Base-by-base conservation (phyloP, 2,113 vertebrate species). In the Apaloderma vittatum region DNA sequence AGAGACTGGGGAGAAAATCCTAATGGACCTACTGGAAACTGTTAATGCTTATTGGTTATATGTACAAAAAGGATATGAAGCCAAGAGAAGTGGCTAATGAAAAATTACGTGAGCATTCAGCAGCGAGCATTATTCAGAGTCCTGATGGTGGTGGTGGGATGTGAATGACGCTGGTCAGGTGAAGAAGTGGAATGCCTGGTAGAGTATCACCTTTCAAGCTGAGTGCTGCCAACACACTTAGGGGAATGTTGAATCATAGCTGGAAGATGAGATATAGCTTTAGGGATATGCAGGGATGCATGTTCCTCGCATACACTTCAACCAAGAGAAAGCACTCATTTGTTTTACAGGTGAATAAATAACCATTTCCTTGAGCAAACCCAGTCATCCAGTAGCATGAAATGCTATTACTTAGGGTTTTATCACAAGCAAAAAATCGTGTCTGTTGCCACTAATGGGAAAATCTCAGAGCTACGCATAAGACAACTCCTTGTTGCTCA, bases 21-120 rank as follows among this genome's bases (percentile, higher is more conserved):
- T 96, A 94, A 96, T 96, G 86, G 91, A 90, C 62, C 80, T 94
- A 57, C 76, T 92, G 76, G 91, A 94, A 93, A 89, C 83, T 89
- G 73, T 81, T 95, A 89, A 97, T 88, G 86, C 48, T 79, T 72
- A 91, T 82, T 61, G 80, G 93, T 94, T 89, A 10, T 62, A 76
- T 94, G 73, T 85, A 85, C 83, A 89, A 19, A 89, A 91, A 72
- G 45, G 77, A 96, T 74, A 84, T 1, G 3, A 89, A 91, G 86
- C 79, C 96, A 95, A 10, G 48, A 93, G 61, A 93, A 94, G 91
- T 57, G 77, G 83, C 91, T 95, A 65, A 93, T 89, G 94, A 96
- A 82, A 96, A 89, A 72, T 89, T 20, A 92, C 58, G 95, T 72
- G 77, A 91, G 73, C 79, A 49, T 92, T 84, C 92, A 78, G 65